Conservation (phyloP, 1,140 invertebrate species). For the Lepidotrigona ventralis region DNA sequence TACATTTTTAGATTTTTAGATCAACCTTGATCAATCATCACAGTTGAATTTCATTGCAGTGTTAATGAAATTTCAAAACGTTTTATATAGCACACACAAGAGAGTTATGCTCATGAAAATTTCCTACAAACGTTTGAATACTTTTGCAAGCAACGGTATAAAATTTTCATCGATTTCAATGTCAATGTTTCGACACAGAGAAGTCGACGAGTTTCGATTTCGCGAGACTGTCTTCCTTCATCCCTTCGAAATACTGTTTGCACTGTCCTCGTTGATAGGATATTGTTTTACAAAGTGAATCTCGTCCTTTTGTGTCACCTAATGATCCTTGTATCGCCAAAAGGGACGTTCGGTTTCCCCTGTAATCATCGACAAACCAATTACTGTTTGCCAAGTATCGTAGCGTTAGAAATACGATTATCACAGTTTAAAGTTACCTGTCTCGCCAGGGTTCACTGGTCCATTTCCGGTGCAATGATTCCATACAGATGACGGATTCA, state of each 20-base stretch:
- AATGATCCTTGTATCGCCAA: background rate
- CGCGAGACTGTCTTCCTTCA: background rate
- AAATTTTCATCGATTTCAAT: background rate
- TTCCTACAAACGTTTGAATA: too few species aligned
- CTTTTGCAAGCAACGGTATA: too few species aligned
- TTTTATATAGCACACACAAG: too few species aligned
- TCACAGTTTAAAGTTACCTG: conserved; percentile 19
- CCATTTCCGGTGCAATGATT: background rate
- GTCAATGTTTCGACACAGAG: background rate
- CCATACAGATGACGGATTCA: background rate
- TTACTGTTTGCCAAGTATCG: conserved; percentile 1
- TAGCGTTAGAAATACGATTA: background rate
- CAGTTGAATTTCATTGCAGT: too few species aligned
- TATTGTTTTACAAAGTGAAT: conserved; percentile 32
- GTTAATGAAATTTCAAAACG: too few species aligned
- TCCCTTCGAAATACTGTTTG: background rate
- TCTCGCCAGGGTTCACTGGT: background rate
- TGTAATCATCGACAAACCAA: conserved; percentile 33
- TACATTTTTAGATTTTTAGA: too few species aligned
- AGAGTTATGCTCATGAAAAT: too few species aligned
- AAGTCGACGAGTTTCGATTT: background rate
- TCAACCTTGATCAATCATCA: too few species aligned
- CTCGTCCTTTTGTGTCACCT: background rate
- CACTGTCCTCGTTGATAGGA: background rate
- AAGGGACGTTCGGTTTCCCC: background rate